A percentile compares a stretch with the other conserved stretches of the same genome.
phyloP scores from a whole-genome alignment of 2,888 invertebrate genomes.

The Aspidapion aeneum region DNA sequence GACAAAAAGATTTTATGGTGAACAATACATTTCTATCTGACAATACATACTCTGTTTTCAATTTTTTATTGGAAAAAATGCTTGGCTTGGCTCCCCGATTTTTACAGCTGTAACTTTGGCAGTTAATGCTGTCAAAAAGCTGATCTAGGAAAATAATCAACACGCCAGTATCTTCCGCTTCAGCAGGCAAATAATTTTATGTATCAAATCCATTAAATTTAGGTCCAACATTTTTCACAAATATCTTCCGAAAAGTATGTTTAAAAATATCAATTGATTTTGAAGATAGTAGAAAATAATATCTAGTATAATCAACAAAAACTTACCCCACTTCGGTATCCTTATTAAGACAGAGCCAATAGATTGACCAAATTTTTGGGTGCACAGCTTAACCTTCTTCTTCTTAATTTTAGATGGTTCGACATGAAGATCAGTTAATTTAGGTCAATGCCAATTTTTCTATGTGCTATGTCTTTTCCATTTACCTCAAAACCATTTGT shows the following conservation, averaged over 20 bases:
- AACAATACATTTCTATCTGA: no score
- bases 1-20: no score
- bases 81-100: no score
- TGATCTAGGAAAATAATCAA: constrained; percentile 23
- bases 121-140: constrained; percentile 23
- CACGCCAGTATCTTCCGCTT: constrained; percentile 21
- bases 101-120: no score
- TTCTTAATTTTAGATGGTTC: no score
- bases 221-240: not conserved
- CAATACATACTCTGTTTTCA: no score
- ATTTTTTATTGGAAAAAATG: no score
- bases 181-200: not conserved
- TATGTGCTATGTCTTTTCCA: no score
- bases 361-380: constrained; percentile 22
- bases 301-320: not conserved
- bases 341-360: constrained; percentile 22
- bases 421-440: no score
- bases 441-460: no score
- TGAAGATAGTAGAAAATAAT: not conserved
- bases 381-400: constrained; percentile 11
- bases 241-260: not conserved
- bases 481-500: no score
- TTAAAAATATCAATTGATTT: not conserved
- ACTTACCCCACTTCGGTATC: constrained; percentile 23
- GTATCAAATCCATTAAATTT: not conserved